Evolutionary conservation across 1,140 invertebrate species (phyloP), one percentile per base, ranked within the genome.

Genomic region (Drosophila funebris): DNA sequence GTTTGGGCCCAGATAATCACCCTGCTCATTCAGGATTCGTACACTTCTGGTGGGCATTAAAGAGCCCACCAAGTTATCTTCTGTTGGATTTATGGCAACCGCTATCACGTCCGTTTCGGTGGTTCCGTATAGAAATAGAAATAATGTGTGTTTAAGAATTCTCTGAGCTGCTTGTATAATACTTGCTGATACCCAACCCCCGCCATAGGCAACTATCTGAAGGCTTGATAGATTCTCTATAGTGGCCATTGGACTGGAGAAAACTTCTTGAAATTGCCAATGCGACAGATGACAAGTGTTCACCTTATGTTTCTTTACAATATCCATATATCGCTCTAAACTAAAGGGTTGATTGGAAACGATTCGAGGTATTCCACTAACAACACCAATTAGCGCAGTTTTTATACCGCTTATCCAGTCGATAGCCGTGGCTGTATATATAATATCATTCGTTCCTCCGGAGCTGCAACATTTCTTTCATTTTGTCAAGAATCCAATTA

Each of bases 261-360:
- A 71, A 1, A 71, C 8, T 7, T 22, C 31, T n/a, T 70, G 41
- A 16, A 70, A 48, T n/a, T 70, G 60, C 60, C 67, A 63, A 18
- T 63, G 41, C 1, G 68, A 71, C 3, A 56, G 8, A 3, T 24
- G 13, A 0, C 31, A 56, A 5, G 9, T 9, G 0, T 22, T 71
- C 22, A 71, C 29, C 33, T 56, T 29, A 24, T 63, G 52, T 8
- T 27, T 22, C 31, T 5, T 31, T 0, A 71, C 3, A 13, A 71
- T 39, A 0, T 64, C 50, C n/a, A 64, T n/a, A 16, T 39, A 18
- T 2, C 27, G 27, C 13, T 64, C 9, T 1, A 9, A 3, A 13
- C 31, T 64, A 6, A 64, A 56, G 0, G 16, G 8, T 6, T 33
- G 9, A 4, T 43, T n/a, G 1, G 29, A 48, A 1, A 71, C 52